Percentiles rank a stretch among this genome's conserved stretches.
Conservation (phyloP, 2,888 invertebrate species). For the Fissipunctia ypsillon region DNA sequence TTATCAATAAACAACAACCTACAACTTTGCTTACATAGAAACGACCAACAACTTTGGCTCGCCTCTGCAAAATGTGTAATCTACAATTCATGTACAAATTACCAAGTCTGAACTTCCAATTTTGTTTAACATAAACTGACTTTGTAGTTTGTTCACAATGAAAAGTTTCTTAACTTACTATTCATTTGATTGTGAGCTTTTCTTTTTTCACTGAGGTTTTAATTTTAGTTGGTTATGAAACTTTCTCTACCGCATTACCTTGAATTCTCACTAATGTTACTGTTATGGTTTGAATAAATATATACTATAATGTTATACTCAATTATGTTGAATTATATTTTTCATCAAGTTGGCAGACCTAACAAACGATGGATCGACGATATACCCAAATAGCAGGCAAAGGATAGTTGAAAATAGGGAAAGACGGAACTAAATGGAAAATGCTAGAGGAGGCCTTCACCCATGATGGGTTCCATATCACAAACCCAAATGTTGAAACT, state of each 20-base stretch:
- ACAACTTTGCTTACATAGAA: neutral
- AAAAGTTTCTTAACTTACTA: conserved; percentile 31
- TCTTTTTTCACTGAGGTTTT: neutral
- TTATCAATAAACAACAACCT: neutral
- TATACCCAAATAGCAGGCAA: too few species aligned
- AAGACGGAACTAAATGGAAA: too few species aligned
- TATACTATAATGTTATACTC: too few species aligned
- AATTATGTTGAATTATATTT: too few species aligned
- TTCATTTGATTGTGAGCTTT: conserved; percentile 11
- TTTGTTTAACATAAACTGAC: conserved; percentile 16
- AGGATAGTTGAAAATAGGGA: too few species aligned
- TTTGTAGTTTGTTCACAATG: conserved; percentile 3
- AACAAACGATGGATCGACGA: too few species aligned
- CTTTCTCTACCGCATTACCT: neutral
- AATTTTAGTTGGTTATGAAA: neutral
- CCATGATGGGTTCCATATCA: neutral
- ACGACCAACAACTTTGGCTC: neutral
- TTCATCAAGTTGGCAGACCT: too few species aligned
- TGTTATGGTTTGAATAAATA: neutral
- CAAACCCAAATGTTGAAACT: neutral
- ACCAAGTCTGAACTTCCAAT: conserved; percentile 11
- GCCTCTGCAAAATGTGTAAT: conserved; percentile 7
- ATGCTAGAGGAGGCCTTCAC: neutral
- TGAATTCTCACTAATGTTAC: neutral
- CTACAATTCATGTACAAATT: conserved; percentile 24